Evolutionary conservation across 1,140 invertebrate species (phyloP), one percentile per base, ranked within the genome.

Genomic region (Cyrtorhinus lividipennis): DNA sequence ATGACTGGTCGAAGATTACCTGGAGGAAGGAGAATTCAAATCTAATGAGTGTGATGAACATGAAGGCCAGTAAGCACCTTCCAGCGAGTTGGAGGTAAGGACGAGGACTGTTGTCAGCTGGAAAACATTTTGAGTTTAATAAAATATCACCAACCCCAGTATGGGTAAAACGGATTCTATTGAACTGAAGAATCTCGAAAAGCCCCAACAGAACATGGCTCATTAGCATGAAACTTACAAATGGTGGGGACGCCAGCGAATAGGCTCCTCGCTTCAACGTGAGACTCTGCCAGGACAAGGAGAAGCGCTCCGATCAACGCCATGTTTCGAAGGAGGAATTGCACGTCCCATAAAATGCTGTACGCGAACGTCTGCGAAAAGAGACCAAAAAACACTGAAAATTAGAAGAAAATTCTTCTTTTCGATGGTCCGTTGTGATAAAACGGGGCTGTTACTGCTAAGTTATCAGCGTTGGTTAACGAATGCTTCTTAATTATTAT

Each of bases 161-260:
- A n/a, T n/a, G n/a, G n/a, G n/a, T n/a, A n/a, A n/a, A n/a, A n/a
- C n/a, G n/a, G n/a, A n/a, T n/a, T n/a, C n/a, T n/a, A n/a, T n/a
- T n/a, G n/a, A n/a, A n/a, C n/a, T n/a, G n/a, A n/a, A n/a, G n/a
- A n/a, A n/a, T n/a, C n/a, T n/a, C n/a, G n/a, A n/a, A n/a, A 8
- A 10, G 22, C 15, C 20, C 22, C 20, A 8, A 56, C 53, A 56
- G 23, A 25, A 24, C n/a, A 59, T 59, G 13, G 24, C 5, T 24
- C 8, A 59, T 25, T 38, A 8, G 30, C 15, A 38, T 5, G 30
- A 38, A n/a, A 61, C 61, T 69, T 69, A 73, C 84, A 94, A 26
- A 98, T 75, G 2, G 88, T 88, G 45, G 97, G 97, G 56, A 99
- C 90, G n/a, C 97, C 97, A 45, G 96, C 95, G 77, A 99, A 98